A percentile compares a stretch with the other conserved stretches of the same genome.
Conservation (phyloP, 2,113 vertebrate species). For the Macquaria australasica region DNA sequence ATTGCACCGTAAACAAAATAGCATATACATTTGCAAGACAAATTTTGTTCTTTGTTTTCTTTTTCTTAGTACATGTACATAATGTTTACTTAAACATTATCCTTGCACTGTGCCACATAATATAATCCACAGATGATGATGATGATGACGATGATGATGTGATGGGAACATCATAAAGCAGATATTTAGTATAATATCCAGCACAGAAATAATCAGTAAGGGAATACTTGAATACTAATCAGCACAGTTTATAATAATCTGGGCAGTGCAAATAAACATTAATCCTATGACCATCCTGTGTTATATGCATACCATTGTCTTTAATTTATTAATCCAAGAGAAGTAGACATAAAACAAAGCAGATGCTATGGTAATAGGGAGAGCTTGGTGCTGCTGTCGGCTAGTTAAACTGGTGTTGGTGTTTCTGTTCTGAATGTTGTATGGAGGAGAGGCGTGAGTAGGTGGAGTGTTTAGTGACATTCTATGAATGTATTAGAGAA, state of each 20-base stretch:
- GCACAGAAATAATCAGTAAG: constrained; percentile 63
- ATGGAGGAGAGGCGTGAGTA: constrained; percentile 13
- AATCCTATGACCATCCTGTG: constrained; percentile 50
- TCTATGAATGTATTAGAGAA: constrained; percentile 74
- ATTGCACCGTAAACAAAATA: constrained; percentile 70
- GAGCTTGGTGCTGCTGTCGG: constrained; percentile 4
- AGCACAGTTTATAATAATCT: constrained; percentile 64
- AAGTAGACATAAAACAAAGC: constrained; percentile 7
- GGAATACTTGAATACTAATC: constrained; percentile 80
- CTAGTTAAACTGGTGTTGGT: background rate
- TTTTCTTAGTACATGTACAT: constrained; percentile 67
- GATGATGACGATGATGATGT: constrained; percentile 18
- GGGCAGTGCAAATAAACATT: constrained; percentile 72
- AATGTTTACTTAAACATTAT: constrained; percentile 72
- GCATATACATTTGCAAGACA: constrained; percentile 65
- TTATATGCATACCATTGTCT: constrained; percentile 49
- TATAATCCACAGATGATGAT: constrained; percentile 62
- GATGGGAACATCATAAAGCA: constrained; percentile 32
- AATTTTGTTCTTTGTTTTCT: constrained; percentile 34
- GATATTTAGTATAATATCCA: constrained; percentile 58
- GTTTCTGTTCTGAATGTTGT: constrained; percentile 59
- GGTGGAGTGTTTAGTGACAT: constrained; percentile 59
- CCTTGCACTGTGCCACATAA: constrained; percentile 70
- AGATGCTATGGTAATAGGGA: constrained; percentile 3
- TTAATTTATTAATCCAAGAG: constrained; percentile 57